Evolutionary conservation across 1,140 invertebrate genomes (phyloP).

Genomic region (Dendrolimus punctatus): DNA sequence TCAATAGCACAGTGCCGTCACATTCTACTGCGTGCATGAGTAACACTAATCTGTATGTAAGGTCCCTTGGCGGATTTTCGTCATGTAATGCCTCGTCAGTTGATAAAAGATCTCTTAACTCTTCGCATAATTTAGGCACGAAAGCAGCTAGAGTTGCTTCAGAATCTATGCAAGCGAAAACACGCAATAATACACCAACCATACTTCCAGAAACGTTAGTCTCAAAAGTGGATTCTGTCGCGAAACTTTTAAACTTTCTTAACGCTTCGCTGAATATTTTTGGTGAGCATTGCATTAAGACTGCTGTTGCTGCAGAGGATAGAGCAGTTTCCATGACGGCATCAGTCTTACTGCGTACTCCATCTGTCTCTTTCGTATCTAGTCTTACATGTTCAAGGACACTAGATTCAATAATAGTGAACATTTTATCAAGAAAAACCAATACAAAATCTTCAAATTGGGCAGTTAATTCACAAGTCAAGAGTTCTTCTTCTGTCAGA

Average conservation of each 20-base stretch:
- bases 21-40: constrained; percentile 81
- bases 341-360: constrained; percentile 79
- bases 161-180: constrained; percentile 80
- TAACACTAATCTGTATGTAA: constrained; percentile 85
- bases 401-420: constrained; percentile 82
- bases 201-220: constrained; percentile 86
- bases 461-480: constrained; percentile 85
- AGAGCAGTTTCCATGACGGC: constrained; percentile 79
- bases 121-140: constrained; percentile 79
- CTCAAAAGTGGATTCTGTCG: constrained; percentile 83
- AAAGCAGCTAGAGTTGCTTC: constrained; percentile 80
- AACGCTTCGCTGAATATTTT: constrained; percentile 78
- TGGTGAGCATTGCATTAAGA: constrained; percentile 74
- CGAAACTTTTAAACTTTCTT: constrained; percentile 82
- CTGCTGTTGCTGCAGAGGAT: constrained; percentile 76
- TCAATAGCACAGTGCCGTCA: constrained; percentile 74
- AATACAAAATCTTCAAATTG: constrained; percentile 89
- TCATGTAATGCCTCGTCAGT: constrained; percentile 74
- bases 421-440: constrained; percentile 87
- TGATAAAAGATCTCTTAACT: constrained; percentile 60
- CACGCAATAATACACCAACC: constrained; percentile 78
- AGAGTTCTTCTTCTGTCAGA: constrained; percentile 83
- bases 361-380: constrained; percentile 74
- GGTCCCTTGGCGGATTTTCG: constrained; percentile 84
- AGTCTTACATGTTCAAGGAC: constrained; percentile 78